These are phyloP conservation scores for Venusia cambrica DNA, from an alignment of 2,888 invertebrate genomes.

Conservation along the genomic window DNA sequence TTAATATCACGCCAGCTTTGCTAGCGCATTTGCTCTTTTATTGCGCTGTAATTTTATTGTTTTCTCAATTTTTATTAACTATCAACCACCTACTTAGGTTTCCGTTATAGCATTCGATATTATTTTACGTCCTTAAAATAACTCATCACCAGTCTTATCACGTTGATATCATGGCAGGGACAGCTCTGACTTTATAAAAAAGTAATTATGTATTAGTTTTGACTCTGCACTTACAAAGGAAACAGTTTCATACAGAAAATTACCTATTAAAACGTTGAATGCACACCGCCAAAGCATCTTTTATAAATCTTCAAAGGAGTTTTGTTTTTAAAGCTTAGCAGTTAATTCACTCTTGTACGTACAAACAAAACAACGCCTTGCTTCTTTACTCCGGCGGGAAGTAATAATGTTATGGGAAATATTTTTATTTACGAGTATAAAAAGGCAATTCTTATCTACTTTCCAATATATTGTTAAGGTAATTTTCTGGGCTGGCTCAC, in stretches of 20 bases:
- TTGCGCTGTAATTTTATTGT: slow-evolving; percentile 80
- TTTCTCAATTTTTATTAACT: slow-evolving; percentile 81
- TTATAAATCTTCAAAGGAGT: slow-evolving; percentile 62
- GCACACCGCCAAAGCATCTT: slow-evolving; percentile 47
- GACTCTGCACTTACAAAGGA: slow-evolving; percentile 44
- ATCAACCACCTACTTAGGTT: slow-evolving; percentile 72
- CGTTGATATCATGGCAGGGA: slow-evolving; percentile 26
- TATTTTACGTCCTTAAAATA: slow-evolving; percentile 41
- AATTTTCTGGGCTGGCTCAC: no score
- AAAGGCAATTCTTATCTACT: no score
- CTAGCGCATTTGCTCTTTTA: slow-evolving; percentile 77
- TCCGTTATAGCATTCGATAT: slow-evolving; percentile 54
- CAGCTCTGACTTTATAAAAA: slow-evolving; percentile 1
- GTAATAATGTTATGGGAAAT: slow-evolving; percentile 19
- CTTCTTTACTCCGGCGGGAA: slow-evolving; percentile 27
- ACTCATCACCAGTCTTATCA: slow-evolving; percentile 13
- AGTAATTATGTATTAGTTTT: slow-evolving; percentile 7
- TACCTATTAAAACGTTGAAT: slow-evolving; percentile 50
- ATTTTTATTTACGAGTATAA: no score
- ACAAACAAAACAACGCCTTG: slow-evolving; percentile 43
- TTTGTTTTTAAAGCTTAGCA: slow-evolving; percentile 58
- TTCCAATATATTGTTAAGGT: no score
- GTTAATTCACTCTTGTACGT: slow-evolving; percentile 62
- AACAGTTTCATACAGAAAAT: slow-evolving; percentile 46
- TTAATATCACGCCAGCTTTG: slow-evolving; percentile 79